A percentile compares a stretch with the other conserved stretches of the same genome.
These are phyloP conservation scores for Eulithis testata DNA, from an alignment of 2,888 invertebrate species.

Conservation along the genomic window DNA sequence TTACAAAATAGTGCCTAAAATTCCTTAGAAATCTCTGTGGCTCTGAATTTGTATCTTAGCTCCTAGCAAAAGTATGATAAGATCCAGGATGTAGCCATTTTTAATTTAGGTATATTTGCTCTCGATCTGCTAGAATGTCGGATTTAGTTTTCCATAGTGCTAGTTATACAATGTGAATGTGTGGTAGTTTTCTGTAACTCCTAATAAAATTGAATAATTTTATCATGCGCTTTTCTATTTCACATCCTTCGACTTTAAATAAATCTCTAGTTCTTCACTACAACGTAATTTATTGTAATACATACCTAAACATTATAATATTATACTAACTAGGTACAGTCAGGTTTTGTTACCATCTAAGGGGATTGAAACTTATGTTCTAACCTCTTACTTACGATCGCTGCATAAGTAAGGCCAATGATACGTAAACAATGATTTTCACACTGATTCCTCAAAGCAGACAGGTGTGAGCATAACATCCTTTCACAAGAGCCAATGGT, in stretches of 20 bases:
- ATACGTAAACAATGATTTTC: neutral
- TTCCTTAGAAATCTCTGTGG: no score
- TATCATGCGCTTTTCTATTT: neutral
- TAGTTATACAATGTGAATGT: conserved; percentile 19
- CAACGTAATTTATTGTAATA: conserved; percentile 16
- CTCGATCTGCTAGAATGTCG: neutral
- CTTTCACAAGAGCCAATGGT: no score
- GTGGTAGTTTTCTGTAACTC: neutral
- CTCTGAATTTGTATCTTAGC: no score
- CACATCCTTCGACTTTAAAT: neutral
- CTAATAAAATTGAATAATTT: conserved; percentile 1
- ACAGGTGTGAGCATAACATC: neutral
- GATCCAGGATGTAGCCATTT: no score
- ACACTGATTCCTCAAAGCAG: neutral
- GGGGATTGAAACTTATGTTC: conserved; percentile 11
- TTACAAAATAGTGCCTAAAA: no score
- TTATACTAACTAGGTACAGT: conserved; percentile 19
- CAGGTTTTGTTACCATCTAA: conserved; percentile 9
- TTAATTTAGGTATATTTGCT: no score
- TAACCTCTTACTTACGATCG: no score
- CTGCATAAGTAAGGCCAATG: no score
- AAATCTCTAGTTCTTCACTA: conserved; percentile 5
- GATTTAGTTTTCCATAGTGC: neutral
- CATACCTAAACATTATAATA: conserved; percentile 18
- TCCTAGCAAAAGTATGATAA: no score